A percentile compares a stretch with the other conserved stretches of the same genome.
phyloP scores from a whole-genome alignment of 1,140 invertebrate species.

The Trinorchestia longiramus region DNA sequence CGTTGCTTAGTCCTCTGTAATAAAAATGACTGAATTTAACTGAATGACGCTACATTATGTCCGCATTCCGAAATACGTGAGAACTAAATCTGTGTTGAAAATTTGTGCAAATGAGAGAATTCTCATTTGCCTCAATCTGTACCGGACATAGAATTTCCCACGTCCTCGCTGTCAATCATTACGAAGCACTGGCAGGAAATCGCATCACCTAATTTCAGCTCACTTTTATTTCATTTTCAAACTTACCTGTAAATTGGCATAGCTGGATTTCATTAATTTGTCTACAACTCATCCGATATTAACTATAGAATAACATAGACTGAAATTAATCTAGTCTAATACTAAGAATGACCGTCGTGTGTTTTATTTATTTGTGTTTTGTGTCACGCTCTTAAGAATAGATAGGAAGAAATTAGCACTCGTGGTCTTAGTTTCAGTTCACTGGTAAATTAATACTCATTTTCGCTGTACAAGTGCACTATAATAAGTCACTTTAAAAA shows the following conservation, averaged over 20 bases:
- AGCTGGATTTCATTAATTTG: no score
- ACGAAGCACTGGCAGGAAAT: background rate
- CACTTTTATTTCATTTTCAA: background rate
- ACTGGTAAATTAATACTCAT: no score
- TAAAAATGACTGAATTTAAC: background rate
- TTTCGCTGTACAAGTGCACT: no score
- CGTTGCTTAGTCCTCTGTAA: constrained; percentile 62
- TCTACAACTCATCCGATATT: no score
- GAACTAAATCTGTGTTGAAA: background rate
- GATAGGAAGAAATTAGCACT: no score
- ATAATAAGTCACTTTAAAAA: no score
- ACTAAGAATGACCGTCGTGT: no score
- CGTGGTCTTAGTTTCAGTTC: no score
- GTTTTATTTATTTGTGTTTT: no score
- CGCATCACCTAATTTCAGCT: background rate
- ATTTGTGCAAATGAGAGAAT: background rate
- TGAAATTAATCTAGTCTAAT: no score
- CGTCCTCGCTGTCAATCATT: background rate
- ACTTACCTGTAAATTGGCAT: background rate
- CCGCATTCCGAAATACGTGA: background rate
- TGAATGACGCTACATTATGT: background rate
- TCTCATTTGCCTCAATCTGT: background rate
- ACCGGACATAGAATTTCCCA: background rate
- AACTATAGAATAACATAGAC: no score
- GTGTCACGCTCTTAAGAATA: no score